Evolutionary conservation across 2,888 invertebrate species (phyloP), one percentile per base, ranked within the genome.

Genomic region (Perizoma affinitatum): DNA sequence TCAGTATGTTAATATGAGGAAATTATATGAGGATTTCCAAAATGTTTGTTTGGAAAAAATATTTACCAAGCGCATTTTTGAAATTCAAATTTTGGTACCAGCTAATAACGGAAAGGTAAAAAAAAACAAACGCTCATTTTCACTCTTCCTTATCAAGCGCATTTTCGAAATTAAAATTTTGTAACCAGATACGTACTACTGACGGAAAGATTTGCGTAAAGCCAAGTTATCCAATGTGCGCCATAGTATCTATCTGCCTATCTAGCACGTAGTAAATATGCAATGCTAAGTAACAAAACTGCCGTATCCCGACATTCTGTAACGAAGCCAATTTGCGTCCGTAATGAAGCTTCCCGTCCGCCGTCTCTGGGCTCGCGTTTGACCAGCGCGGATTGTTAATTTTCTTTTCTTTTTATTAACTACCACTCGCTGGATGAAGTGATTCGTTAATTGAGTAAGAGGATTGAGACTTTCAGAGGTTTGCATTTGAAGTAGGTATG

Each of bases 311-410:
- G 64, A 67, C 67, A 65, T 66, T 58, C 55, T 62, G 75, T 85
- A 85, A 86, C 86, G 83, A 86, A 84, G 80, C 67, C 79, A 86
- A 86, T 86, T 82, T 79, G 69, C 64, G 60, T 22, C 66, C 65
- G 70, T 79, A 82, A 81, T 81, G 79, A 81, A 79, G 73, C 69
- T 65, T 69, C 72, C 70, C 48, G 61, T 65, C 58, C 67, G 67
- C 68, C 63, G 71, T 53, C 22, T 58, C 65, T 47, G 36, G 35
- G 38, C 22, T 22, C 3, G 22, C 22, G 22, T 22, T 44, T 54
- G 62, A 58, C 58, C 57, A 40, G n/a, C 50, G 60, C 45, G 44
- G 42, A 53, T 46, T 54, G 44, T 45, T 42, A 8, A 35, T 56
- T 41, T 57, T 44, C 36, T 52, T 63, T 62, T 54, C 55, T 62